Conservation (phyloP, 2,888 invertebrate species). For the Mesochorus sp. region DNA sequence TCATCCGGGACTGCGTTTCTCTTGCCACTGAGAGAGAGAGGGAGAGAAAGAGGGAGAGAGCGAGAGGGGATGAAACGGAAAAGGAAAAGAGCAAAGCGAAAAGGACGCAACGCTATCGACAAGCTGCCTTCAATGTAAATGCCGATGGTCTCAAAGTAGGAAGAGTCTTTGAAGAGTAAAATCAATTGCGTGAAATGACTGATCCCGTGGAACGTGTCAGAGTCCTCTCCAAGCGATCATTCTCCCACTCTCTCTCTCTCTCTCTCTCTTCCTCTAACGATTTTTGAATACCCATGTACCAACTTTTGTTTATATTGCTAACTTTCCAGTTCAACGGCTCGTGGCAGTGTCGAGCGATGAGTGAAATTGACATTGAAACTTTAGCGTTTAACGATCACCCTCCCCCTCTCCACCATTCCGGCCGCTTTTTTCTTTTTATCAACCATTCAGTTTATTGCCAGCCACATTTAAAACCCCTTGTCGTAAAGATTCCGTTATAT, state of each 20-base stretch:
- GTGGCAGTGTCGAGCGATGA: constrained; percentile 34
- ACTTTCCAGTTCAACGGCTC: constrained; percentile 57
- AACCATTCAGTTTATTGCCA: background rate
- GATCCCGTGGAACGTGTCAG: constrained; percentile 47
- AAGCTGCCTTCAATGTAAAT: constrained; percentile 50
- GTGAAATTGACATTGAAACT: constrained; percentile 56
- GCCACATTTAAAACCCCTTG: no score
- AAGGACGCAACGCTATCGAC: constrained; percentile 37
- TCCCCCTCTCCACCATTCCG: background rate
- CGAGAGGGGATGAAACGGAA: constrained; percentile 17
- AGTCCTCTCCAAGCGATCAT: constrained; percentile 23
- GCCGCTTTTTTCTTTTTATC: background rate
- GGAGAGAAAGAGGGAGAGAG: constrained; percentile 17
- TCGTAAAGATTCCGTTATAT: no score
- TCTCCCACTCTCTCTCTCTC: background rate
- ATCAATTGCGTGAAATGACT: constrained; percentile 60
- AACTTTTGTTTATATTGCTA: constrained; percentile 56
- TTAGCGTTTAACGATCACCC: constrained; percentile 31
- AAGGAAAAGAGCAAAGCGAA: background rate
- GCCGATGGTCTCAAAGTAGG: constrained; percentile 41
- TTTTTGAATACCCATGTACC: constrained; percentile 11
- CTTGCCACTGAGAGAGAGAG: constrained; percentile 16
- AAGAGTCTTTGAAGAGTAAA: constrained; percentile 54
- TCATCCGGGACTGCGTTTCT: constrained; percentile 66
- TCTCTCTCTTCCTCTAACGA: background rate